Percentiles rank a stretch among this genome's conserved stretches.
These are phyloP conservation scores for Panagrolaimus sp. DNA, from an alignment of 1,140 invertebrate genomes.

Conservation along the genomic window DNA sequence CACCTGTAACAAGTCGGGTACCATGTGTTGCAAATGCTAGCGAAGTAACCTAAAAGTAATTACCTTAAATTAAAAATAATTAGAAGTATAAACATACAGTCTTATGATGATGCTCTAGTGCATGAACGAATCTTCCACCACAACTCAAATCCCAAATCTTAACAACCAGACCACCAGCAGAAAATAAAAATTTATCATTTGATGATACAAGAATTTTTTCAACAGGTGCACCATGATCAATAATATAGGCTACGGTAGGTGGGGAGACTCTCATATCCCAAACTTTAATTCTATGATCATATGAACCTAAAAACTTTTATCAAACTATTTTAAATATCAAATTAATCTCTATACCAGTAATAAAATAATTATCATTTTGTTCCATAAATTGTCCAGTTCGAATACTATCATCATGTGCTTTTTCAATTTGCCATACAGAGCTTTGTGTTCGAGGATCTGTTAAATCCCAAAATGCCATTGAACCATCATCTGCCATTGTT, in stretches of 20 bases:
- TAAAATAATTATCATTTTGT: conserved; percentile 28
- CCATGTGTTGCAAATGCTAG: conserved; percentile 69
- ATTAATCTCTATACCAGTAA: conserved; percentile 20
- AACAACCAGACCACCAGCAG: conserved; percentile 81
- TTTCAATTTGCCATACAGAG: conserved; percentile 23
- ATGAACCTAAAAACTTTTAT: conserved; percentile 66
- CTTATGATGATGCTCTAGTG: conserved; percentile 77
- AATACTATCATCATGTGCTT: conserved; percentile 67
- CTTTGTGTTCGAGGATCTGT: conserved; percentile 17
- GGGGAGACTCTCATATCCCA: conserved; percentile 70
- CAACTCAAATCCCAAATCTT: conserved; percentile 85
- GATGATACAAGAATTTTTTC: conserved; percentile 83
- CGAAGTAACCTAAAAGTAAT: conserved; percentile 40
- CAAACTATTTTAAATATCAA: too few relatives aligned
- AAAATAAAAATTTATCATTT: conserved; percentile 79
- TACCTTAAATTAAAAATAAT: too few relatives aligned
- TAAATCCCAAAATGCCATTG: conserved; percentile 61
- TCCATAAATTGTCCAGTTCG: conserved; percentile 24
- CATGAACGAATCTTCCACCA: conserved; percentile 74
- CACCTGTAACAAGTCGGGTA: conserved; percentile 76
- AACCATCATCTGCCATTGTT: conserved; percentile 88
- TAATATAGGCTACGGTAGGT: conserved; percentile 64
- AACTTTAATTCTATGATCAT: conserved; percentile 81
- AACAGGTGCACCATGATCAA: conserved; percentile 82
- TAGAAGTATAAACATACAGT: conserved; percentile 61